Conservation (phyloP, 1,140 invertebrate genomes). For the Diachasma alloeum region DNA sequence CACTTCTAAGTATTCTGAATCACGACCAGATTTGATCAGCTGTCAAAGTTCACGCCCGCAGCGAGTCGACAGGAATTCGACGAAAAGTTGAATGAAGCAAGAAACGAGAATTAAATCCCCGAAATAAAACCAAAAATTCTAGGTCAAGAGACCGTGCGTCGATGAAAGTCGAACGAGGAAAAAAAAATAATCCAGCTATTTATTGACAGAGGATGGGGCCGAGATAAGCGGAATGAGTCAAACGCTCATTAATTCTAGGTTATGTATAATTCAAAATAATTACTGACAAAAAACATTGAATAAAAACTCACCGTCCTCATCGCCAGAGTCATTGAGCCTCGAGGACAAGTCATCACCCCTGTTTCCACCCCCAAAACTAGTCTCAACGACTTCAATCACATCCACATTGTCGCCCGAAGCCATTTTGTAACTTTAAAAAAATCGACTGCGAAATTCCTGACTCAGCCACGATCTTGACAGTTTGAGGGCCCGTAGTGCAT, state of each 20-base stretch:
- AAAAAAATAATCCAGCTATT: neutral
- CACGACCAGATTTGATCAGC: constrained; percentile 18
- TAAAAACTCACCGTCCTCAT: constrained; percentile 60
- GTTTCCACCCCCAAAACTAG: constrained; percentile 50
- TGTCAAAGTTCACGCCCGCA: constrained; percentile 34
- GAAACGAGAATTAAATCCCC: neutral
- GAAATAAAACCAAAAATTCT: constrained; percentile 6
- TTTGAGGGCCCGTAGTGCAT: neutral
- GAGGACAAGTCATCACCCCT: constrained; percentile 46
- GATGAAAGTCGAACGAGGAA: neutral
- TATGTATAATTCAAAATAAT: neutral
- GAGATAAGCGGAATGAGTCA: neutral
- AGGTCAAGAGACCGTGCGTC: too few relatives aligned
- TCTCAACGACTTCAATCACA: constrained; percentile 71
- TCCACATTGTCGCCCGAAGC: constrained; percentile 75
- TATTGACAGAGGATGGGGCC: neutral
- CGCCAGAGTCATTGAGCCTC: constrained; percentile 54
- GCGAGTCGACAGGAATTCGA: neutral
- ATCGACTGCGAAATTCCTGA: constrained; percentile 29
- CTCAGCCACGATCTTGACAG: constrained; percentile 23
- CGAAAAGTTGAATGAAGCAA: neutral
- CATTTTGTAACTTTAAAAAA: constrained; percentile 66
- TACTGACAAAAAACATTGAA: neutral
- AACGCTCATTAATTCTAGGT: neutral
- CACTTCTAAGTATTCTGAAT: constrained; percentile 24